Evolutionary conservation across 2,113 vertebrate genomes (phyloP).

Genomic region (Tachysurus vachellii): DNA sequence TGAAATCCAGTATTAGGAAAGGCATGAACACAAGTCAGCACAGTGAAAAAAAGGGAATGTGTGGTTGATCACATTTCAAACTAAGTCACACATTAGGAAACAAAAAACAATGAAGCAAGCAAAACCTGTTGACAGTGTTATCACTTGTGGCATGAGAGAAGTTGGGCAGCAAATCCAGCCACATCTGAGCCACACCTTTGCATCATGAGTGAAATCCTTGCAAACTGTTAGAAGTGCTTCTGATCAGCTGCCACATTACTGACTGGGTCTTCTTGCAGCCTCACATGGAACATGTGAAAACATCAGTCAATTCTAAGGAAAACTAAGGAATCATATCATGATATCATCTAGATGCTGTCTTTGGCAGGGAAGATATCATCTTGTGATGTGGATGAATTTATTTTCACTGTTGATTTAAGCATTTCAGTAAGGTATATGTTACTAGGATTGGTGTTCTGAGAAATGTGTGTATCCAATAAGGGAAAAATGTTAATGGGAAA

Average conservation of each 20-base stretch:
- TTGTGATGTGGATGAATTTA: neutral
- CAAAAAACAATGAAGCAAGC: neutral
- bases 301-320: neutral
- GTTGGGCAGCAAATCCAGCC: neutral
- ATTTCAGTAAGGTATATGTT: neutral
- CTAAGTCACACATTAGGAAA: neutral
- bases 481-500: neutral
- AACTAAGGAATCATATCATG: neutral
- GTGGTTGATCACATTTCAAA: neutral
- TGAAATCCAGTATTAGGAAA: neutral
- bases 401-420: neutral
- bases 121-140: conserved; percentile 10
- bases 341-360: neutral
- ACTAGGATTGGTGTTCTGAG: neutral
- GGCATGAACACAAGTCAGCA: neutral
- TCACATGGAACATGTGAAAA: neutral
- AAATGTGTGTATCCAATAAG: neutral
- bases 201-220: neutral
- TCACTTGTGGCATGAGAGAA: neutral
- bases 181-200: neutral
- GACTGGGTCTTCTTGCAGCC: neutral
- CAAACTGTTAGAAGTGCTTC: neutral
- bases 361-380: neutral
- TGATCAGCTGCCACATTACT: neutral
- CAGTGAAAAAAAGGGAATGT: neutral